These are phyloP conservation scores for Theretra japonica DNA, from an alignment of 2,888 invertebrate genomes.

Conservation along the genomic window DNA sequence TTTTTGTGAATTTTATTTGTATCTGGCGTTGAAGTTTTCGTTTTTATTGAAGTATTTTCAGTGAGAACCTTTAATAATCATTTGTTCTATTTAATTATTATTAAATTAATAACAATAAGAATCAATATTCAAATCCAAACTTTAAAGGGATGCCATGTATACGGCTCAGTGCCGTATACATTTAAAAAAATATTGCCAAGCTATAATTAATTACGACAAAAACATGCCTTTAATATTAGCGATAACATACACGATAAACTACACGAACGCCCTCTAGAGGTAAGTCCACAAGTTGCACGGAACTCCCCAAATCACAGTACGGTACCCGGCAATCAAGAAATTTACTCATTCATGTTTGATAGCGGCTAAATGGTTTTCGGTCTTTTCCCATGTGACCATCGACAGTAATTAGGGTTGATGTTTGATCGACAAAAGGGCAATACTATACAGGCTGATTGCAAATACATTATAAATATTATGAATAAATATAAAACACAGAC, in stretches of 20 bases:
- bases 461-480: background rate
- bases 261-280: background rate
- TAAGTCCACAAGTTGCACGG: slow-evolving; percentile 62
- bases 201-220: background rate
- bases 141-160: too few species aligned
- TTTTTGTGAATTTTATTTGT: too few species aligned
- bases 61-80: too few species aligned
- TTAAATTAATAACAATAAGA: too few species aligned
- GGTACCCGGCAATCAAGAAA: slow-evolving; percentile 73
- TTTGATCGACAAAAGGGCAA: slow-evolving; percentile 30
- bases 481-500: too few species aligned
- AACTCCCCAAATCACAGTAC: slow-evolving; percentile 72
- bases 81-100: too few species aligned
- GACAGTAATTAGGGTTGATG: slow-evolving; percentile 62
- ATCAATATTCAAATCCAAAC: too few species aligned
- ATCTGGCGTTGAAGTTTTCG: too few species aligned
- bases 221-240: background rate
- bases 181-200: too few species aligned
- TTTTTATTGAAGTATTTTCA: too few species aligned
- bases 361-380: slow-evolving; percentile 76
- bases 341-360: slow-evolving; percentile 78
- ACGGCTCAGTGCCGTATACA: too few species aligned
- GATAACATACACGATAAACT: background rate
- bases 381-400: slow-evolving; percentile 72
- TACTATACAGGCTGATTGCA: slow-evolving; percentile 19